Evolutionary conservation across 2,888 invertebrate species (phyloP).

Genomic region (Hirudinaria manillensis): DNA sequence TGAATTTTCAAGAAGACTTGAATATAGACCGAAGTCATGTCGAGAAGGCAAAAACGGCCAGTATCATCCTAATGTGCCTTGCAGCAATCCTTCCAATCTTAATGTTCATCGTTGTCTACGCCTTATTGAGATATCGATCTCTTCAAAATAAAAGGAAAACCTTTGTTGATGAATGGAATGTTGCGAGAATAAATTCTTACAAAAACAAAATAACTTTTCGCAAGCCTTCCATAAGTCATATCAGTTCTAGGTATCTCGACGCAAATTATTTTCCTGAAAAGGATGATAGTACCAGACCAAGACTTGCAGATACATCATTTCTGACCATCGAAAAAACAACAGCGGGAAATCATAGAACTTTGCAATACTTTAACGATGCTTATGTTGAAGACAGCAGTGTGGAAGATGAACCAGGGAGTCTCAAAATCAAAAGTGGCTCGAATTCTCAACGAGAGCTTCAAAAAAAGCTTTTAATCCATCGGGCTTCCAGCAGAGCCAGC

Average conservation of each 20-base stretch:
- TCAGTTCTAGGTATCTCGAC: not conserved
- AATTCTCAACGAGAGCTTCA: too few relatives aligned
- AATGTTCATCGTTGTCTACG: not conserved
- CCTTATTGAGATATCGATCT: slow-evolving; percentile 7
- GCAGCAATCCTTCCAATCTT: slow-evolving; percentile 5
- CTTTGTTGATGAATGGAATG: slow-evolving; percentile 3
- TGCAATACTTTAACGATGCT: not conserved
- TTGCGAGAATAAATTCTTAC: not conserved
- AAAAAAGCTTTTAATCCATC: too few relatives aligned
- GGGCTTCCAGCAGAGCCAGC: not conserved
- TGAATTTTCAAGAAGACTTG: not conserved
- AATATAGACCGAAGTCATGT: not conserved
- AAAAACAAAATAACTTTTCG: not conserved
- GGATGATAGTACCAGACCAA: not conserved
- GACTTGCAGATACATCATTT: too few relatives aligned
- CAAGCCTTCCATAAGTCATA: not conserved
- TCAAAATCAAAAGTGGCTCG: not conserved
- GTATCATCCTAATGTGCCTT: not conserved
- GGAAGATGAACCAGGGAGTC: not conserved
- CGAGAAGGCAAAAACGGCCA: not conserved
- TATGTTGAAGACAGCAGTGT: slow-evolving; percentile 1
- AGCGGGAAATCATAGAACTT: not conserved
- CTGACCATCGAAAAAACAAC: not conserved
- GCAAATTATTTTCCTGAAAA: not conserved
- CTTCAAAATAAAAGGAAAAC: not conserved